Conservation (phyloP, 2,888 invertebrate genomes). For the Galeruca laticollis region DNA sequence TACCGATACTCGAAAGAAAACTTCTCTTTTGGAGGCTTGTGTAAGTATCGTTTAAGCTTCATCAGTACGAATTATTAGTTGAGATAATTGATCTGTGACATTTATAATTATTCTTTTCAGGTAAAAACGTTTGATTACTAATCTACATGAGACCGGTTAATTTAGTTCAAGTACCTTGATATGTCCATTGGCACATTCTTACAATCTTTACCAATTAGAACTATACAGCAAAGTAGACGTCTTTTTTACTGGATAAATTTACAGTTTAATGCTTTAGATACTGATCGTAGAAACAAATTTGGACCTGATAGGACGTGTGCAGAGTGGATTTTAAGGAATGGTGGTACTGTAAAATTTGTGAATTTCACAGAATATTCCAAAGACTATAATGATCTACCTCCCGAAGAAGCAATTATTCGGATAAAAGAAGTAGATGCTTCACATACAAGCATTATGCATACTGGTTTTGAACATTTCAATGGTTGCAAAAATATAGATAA, state of each 20-base stretch:
- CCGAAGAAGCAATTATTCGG: slow-evolving; percentile 65
- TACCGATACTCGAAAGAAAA: slow-evolving; percentile 94
- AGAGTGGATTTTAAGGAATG: slow-evolving; percentile 95
- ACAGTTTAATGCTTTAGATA: slow-evolving; percentile 79
- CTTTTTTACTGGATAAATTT: slow-evolving; percentile 68
- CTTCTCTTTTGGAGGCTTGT: slow-evolving; percentile 98
- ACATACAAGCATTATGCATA: slow-evolving; percentile 83
- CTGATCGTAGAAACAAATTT: slow-evolving; percentile 74
- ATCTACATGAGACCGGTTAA: slow-evolving; percentile 71
- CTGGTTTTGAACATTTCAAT: slow-evolving; percentile 86
- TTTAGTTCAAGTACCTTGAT: slow-evolving; percentile 15
- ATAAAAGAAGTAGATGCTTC: slow-evolving; percentile 82
- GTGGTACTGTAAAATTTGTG: slow-evolving; percentile 84
- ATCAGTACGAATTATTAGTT: no score
- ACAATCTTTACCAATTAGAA: slow-evolving; percentile 20
- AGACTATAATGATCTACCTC: slow-evolving; percentile 84
- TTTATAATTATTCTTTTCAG: slow-evolving; percentile 65
- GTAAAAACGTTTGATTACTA: slow-evolving; percentile 94
- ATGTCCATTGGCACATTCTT: slow-evolving; percentile 30
- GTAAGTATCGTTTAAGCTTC: slow-evolving; percentile 70
- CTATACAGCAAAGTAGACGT: slow-evolving; percentile 40
- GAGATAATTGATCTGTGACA: slow-evolving; percentile 39
- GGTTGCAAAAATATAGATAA: slow-evolving; percentile 79
- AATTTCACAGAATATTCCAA: slow-evolving; percentile 65
- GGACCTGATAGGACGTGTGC: slow-evolving; percentile 94